These are phyloP conservation scores for Athetis lepigone DNA, from an alignment of 2,888 invertebrate species.

Conservation along the genomic window DNA sequence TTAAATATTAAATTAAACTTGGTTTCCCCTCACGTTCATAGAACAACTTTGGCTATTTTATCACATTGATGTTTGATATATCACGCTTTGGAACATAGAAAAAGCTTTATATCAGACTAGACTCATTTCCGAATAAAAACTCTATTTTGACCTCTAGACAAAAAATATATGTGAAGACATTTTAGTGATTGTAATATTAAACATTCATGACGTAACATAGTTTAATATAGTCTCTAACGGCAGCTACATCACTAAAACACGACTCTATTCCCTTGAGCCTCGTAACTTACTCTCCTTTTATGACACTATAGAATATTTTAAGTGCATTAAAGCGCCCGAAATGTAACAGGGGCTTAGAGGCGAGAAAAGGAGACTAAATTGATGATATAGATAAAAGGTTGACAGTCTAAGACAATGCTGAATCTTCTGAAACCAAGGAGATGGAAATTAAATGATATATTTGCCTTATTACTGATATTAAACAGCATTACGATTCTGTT, in stretches of 20 bases:
- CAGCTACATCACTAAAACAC: constrained; percentile 62
- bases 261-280: constrained; percentile 70
- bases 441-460: constrained; percentile 58
- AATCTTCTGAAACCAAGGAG: constrained; percentile 32
- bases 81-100: background rate
- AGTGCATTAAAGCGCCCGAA: constrained; percentile 79
- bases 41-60: constrained; percentile 6
- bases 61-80: background rate
- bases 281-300: constrained; percentile 84
- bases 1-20: constrained; percentile 8
- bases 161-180: constrained; percentile 32
- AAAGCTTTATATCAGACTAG: background rate
- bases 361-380: constrained; percentile 56
- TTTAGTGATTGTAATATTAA: constrained; percentile 48
- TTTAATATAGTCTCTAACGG: constrained; percentile 53
- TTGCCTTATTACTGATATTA: constrained; percentile 23
- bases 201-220: constrained; percentile 43
- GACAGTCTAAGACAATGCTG: constrained; percentile 52
- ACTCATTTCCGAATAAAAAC: constrained; percentile 17
- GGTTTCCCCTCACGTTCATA: constrained; percentile 10
- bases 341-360: constrained; percentile 54
- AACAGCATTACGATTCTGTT: constrained; percentile 31
- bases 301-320: constrained; percentile 87
- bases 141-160: constrained; percentile 8
- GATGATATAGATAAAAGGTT: constrained; percentile 72